Percentiles rank a stretch among this genome's conserved stretches.
Evolutionary conservation across 53 echinoderm and acorn worm genomes (phyloP).

Genomic region (Zoroaster sp.): DNA sequence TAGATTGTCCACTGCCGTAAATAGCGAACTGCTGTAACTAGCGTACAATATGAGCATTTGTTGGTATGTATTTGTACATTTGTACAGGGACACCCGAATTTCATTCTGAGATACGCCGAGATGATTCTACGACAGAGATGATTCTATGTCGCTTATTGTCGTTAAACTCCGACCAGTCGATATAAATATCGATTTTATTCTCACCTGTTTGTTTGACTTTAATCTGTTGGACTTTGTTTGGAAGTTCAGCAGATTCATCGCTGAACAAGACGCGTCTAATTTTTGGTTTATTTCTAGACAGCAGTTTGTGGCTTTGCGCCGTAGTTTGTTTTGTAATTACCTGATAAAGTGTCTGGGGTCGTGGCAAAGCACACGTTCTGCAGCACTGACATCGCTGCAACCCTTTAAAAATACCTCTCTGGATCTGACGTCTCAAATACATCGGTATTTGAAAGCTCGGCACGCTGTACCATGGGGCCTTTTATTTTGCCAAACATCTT

Average conservation of each 20-base stretch:
- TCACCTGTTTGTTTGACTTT: neutral
- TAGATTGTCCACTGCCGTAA: too few species aligned
- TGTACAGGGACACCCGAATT: too few species aligned
- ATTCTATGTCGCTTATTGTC: neutral
- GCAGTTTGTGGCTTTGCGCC: neutral
- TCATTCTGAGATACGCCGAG: too few species aligned
- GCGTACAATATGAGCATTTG: too few species aligned
- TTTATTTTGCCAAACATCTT: slow-evolving; percentile 41
- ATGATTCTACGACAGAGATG: too few species aligned
- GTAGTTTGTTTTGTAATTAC: neutral
- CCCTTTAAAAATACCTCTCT: slow-evolving; percentile 5
- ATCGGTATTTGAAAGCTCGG: slow-evolving; percentile 1
- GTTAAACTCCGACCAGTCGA: neutral
- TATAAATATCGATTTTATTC: neutral
- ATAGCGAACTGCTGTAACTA: too few species aligned
- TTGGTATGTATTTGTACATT: too few species aligned
- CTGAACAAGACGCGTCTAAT: neutral
- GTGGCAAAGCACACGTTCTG: neutral
- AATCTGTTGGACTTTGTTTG: neutral
- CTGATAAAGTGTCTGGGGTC: neutral
- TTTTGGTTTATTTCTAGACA: neutral
- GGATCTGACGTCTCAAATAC: slow-evolving; percentile 3
- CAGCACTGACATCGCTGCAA: neutral
- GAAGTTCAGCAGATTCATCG: neutral
- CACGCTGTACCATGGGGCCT: slow-evolving; percentile 1